Evolutionary conservation across 2,113 vertebrate species (phyloP).

Genomic region (Nannobrachium achirus): DNA sequence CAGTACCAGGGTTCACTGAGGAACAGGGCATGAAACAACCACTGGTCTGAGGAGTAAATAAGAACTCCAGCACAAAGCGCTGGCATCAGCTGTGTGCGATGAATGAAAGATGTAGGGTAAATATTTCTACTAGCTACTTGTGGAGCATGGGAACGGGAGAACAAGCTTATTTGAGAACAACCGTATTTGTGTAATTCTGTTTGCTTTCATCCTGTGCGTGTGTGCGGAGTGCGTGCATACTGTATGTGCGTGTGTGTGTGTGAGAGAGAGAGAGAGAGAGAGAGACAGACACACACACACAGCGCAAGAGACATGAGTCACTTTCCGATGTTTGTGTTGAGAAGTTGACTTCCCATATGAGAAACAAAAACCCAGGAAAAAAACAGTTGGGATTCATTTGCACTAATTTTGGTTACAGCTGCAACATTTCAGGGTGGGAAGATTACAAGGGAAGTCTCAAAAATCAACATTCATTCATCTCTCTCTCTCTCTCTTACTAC

Average conservation of each 20-base stretch:
- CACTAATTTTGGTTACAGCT: conserved; percentile 37
- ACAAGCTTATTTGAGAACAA: conserved; percentile 44
- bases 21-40: no score
- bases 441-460: conserved; percentile 23
- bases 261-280: background rate
- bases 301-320: conserved; percentile 54
- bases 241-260: background rate
- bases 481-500: conserved; percentile 11
- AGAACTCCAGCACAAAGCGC: conserved; percentile 50
- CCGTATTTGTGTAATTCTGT: conserved; percentile 33
- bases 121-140: conserved; percentile 66
- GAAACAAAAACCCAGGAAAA: conserved; percentile 52
- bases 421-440: conserved; percentile 39
- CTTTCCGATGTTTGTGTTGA: conserved; percentile 62
- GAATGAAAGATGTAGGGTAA: conserved; percentile 49
- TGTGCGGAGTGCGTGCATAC: background rate
- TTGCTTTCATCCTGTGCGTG: conserved; percentile 31
- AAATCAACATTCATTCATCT: background rate
- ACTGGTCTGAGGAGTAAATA: conserved; percentile 56
- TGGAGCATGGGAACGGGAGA: conserved; percentile 42
- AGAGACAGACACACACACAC: no score
- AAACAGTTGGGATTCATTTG: conserved; percentile 41
- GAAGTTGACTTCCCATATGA: conserved; percentile 31
- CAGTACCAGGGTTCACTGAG: no score
- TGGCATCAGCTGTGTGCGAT: conserved; percentile 28